These are phyloP conservation scores for Liopterus haemorrhoidalis DNA, from an alignment of 2,888 invertebrate species.

Conservation along the genomic window DNA sequence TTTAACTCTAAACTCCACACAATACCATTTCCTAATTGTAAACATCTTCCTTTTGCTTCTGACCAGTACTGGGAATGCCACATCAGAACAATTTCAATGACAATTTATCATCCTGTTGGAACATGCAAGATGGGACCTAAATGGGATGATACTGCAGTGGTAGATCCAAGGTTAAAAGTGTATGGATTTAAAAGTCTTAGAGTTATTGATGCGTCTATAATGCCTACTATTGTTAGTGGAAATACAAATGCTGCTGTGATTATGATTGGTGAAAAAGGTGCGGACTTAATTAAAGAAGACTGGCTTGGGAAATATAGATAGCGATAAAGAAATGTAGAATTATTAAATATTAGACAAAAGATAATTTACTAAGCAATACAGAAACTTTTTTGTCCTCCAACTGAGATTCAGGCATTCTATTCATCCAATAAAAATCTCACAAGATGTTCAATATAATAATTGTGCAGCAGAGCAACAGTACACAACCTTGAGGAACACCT, in stretches of 20 bases:
- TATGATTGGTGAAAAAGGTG: slow-evolving; percentile 86
- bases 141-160: slow-evolving; percentile 72
- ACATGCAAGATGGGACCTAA: slow-evolving; percentile 85
- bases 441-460: too few relatives aligned
- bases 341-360: too few relatives aligned
- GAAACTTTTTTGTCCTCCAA: too few relatives aligned
- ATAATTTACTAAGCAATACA: too few relatives aligned
- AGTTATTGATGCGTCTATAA: slow-evolving; percentile 81
- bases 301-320: slow-evolving; percentile 50
- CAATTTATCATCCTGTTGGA: slow-evolving; percentile 84
- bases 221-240: slow-evolving; percentile 83
- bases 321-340: background rate
- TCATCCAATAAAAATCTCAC: too few relatives aligned
- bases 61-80: slow-evolving; percentile 85
- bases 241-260: slow-evolving; percentile 89
- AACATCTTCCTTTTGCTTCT: slow-evolving; percentile 62
- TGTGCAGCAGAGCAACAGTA: too few relatives aligned
- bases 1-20: slow-evolving; percentile 71
- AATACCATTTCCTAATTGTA: slow-evolving; percentile 73
- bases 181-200: slow-evolving; percentile 72
- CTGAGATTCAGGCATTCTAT: too few relatives aligned
- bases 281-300: slow-evolving; percentile 79
- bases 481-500: too few relatives aligned
- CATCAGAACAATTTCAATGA: slow-evolving; percentile 80
- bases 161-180: slow-evolving; percentile 71